Base-by-base conservation (phyloP, 2,113 vertebrate genomes). In the Phyllopteryx taeniolatus region DNA sequence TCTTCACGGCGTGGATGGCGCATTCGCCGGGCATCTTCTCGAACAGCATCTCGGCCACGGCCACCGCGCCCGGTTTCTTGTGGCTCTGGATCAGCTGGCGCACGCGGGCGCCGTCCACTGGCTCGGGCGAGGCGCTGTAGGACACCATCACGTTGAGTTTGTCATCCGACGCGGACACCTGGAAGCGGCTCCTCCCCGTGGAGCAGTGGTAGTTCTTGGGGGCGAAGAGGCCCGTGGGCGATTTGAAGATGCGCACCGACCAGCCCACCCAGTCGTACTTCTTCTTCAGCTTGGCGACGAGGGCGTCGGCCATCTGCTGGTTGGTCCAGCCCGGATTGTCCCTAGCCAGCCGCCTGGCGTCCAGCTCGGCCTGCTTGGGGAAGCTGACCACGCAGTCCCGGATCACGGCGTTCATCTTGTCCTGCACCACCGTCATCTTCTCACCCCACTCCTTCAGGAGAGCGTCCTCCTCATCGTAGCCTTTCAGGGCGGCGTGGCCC, bases 261-360 rank as follows among this genome's bases (percentile, higher is more conserved):
- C 93, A 94, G 71, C 74, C 67, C 75, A 94, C 91, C 91, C 91
- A 93, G 81, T 94, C 91, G 1, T 91, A 92, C 76, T 93, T 93
- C 74, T 77, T 85, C 81, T 84, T 90, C 1, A 93, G 65, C 11
- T 71, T 78, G 49, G 88, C 85, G 2, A 92, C 1, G 49, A 93
- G 56, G 3, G 82, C 73, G 1, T 90, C 83, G 0, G 91, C 90
- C 5, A 93, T 79, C 75, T 91, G 77, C 81, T 92, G 86, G 86
- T 81, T 86, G 79, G 53, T 89, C 6, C 83, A n/a, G 9, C 51
- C 54, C 0, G 67, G 22, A 49, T 82, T 68, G 72, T 92, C 85
- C 64, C 91, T 87, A 66, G 93, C 84, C 33, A 93, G 71, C 0
- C 72, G 78, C 2, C 76, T 79, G 47, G 78, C 68, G 60, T 94